A percentile compares a stretch with the other conserved stretches of the same genome.
Conservation (phyloP, 2,113 vertebrate species). For the Eulemur rufifrons region DNA sequence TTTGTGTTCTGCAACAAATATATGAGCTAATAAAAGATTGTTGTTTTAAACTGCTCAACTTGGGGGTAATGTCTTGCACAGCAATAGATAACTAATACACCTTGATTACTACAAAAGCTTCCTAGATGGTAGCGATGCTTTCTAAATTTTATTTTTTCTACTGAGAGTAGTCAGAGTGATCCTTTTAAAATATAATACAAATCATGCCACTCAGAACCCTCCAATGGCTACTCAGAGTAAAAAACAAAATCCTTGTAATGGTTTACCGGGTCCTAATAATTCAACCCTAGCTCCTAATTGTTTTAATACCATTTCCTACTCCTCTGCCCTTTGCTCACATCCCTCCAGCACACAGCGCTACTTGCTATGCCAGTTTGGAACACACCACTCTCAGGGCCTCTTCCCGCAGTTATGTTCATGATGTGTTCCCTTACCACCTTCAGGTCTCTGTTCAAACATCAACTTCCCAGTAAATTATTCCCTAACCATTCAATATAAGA, state of each 20-base stretch:
- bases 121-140: background rate
- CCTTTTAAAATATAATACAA: background rate
- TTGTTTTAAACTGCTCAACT: slow-evolving; percentile 14
- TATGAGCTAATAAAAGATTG: background rate
- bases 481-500: background rate
- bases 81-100: background rate
- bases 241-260: background rate
- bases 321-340: background rate
- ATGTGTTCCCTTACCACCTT: background rate
- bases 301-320: slow-evolving; percentile 16
- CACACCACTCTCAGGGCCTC: background rate
- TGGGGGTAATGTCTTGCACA: background rate
- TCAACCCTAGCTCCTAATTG: background rate
- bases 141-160: background rate
- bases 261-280: background rate
- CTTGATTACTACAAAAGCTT: slow-evolving; percentile 23
- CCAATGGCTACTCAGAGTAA: background rate
- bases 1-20: background rate
- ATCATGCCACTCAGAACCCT: background rate
- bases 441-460: background rate
- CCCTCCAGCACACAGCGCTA: background rate
- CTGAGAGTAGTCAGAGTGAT: background rate
- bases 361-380: background rate
- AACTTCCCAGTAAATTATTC: background rate
- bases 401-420: background rate